These are phyloP conservation scores for Saguinus imperator DNA, from an alignment of 2,113 vertebrate genomes.

Conservation along the genomic window DNA sequence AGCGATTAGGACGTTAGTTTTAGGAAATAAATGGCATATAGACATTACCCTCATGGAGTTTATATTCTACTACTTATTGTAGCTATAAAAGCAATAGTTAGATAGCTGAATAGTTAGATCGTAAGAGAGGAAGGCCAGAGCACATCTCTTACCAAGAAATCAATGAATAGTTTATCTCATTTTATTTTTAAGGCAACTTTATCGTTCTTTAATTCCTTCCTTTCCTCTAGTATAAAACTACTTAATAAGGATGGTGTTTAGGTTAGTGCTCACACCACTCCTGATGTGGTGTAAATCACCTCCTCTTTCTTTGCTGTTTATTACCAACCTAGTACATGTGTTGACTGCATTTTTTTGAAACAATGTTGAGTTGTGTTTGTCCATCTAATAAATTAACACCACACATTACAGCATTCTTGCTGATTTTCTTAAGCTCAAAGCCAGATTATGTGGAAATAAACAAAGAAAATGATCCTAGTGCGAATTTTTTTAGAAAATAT, in stretches of 20 bases:
- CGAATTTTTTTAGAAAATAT: not conserved
- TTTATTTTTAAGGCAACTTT: constrained; percentile 6
- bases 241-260: not conserved
- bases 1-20: not conserved
- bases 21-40: not conserved
- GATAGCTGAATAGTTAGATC: not conserved
- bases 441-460: not conserved
- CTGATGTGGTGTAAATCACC: not conserved
- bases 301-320: not conserved
- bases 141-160: not conserved
- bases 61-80: not conserved
- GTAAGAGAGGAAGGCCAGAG: not conserved
- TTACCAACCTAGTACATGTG: not conserved
- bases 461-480: not conserved
- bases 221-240: not conserved
- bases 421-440: not conserved
- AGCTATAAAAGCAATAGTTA: not conserved
- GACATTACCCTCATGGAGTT: not conserved
- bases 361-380: not conserved
- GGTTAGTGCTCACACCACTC: not conserved
- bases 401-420: not conserved
- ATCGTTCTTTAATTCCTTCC: not conserved
- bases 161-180: not conserved
- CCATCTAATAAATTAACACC: not conserved
- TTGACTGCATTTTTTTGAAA: not conserved